These are phyloP conservation scores for Orthosia incerta DNA, from an alignment of 2,888 invertebrate species.

Conservation along the genomic window DNA sequence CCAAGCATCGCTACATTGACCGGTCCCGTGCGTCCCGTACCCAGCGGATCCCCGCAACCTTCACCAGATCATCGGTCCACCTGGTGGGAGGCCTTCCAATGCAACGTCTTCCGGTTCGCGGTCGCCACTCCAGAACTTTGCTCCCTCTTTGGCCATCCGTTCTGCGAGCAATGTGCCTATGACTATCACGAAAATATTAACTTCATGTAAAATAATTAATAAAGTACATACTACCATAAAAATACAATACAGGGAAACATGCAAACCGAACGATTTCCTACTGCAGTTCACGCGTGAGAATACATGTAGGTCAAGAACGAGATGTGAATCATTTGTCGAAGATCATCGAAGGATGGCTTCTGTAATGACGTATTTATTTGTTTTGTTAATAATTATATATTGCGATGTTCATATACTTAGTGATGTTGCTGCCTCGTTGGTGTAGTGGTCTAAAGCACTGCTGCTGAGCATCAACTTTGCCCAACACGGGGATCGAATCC, in stretches of 20 bases:
- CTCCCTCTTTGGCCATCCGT: too few relatives aligned
- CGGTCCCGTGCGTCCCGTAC: too few relatives aligned
- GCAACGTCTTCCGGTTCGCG: too few relatives aligned
- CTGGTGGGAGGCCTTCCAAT: too few relatives aligned
- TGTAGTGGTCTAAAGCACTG: too few relatives aligned
- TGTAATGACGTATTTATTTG: constrained; percentile 43
- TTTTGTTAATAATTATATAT: constrained; percentile 53
- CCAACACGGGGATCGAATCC: too few relatives aligned
- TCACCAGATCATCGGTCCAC: too few relatives aligned
- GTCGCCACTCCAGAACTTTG: too few relatives aligned
- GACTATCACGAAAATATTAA: not conserved
- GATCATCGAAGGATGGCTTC: constrained; percentile 51
- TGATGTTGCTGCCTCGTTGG: not conserved
- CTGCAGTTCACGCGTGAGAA: constrained; percentile 53
- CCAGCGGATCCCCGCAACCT: too few relatives aligned
- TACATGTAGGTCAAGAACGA: constrained; percentile 65
- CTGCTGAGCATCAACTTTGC: too few relatives aligned
- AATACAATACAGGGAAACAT: constrained; percentile 43
- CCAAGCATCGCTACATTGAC: too few relatives aligned
- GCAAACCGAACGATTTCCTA: constrained; percentile 61
- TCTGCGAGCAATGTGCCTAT: too few relatives aligned
- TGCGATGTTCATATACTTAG: not conserved
- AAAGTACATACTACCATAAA: constrained; percentile 10
- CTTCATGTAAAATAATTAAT: not conserved
- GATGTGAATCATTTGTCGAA: constrained; percentile 65